phyloP scores from a whole-genome alignment of 1,140 invertebrate species.

The Drosophila lacteicornis region DNA sequence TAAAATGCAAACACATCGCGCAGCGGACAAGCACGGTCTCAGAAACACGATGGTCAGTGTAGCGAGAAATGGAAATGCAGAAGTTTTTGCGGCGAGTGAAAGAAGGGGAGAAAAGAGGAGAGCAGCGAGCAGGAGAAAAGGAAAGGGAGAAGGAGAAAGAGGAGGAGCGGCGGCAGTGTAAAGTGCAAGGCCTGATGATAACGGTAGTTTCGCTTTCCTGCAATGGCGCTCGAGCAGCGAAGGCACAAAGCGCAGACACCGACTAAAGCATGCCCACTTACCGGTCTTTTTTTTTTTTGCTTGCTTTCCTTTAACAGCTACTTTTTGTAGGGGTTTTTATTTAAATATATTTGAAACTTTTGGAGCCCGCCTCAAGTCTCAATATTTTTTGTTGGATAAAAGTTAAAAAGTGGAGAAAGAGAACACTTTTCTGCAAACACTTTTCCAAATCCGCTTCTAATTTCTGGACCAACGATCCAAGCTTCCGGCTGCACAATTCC shows the following conservation, averaged over 20 bases:
- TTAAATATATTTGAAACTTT: slow-evolving; percentile 15
- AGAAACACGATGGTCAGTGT: slow-evolving; percentile 33
- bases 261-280: slow-evolving; percentile 63
- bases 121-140: background rate
- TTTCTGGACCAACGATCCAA: slow-evolving; percentile 29
- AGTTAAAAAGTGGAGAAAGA: background rate
- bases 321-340: background rate
- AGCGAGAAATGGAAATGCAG: slow-evolving; percentile 41
- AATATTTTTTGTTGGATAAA: slow-evolving; percentile 4
- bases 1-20: slow-evolving; percentile 58
- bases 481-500: slow-evolving; percentile 62
- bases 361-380: slow-evolving; percentile 34
- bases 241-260: slow-evolving; percentile 34
- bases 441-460: slow-evolving; percentile 11
- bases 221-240: slow-evolving; percentile 62
- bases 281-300: slow-evolving; percentile 55
- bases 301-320: slow-evolving; percentile 3
- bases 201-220: slow-evolving; percentile 57
- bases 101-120: slow-evolving; percentile 1
- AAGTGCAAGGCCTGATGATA: slow-evolving; percentile 62
- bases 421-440: slow-evolving; percentile 32
- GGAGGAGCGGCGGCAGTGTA: slow-evolving; percentile 45
- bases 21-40: background rate
- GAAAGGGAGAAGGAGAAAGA: slow-evolving; percentile 1
- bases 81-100: slow-evolving; percentile 22